Conservation (phyloP, 1,140 invertebrate species). For the Drosophila sturtevanti region DNA sequence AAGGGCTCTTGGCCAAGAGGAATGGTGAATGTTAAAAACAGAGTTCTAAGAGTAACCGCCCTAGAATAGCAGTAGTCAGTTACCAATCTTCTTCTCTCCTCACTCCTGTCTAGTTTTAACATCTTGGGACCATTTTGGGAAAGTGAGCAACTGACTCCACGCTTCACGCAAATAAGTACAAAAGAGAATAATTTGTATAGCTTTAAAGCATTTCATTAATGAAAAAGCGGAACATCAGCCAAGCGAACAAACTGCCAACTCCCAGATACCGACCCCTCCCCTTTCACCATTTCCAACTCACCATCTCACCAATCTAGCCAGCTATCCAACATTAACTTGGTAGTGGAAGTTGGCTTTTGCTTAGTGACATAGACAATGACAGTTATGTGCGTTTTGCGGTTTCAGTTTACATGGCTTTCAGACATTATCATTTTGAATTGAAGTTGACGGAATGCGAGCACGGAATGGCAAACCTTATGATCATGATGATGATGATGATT, state of each 20-base stretch:
- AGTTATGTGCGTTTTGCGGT: conserved; percentile 70
- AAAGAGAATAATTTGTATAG: conserved; percentile 52
- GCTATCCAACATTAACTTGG: conserved; percentile 7
- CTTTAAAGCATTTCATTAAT: conserved; percentile 52
- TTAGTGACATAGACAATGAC: conserved; percentile 64
- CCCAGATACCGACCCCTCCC: no score
- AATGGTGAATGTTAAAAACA: background rate
- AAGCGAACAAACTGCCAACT: conserved; percentile 36
- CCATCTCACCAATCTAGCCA: background rate
- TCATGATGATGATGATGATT: conserved; percentile 3
- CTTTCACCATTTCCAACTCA: no score
- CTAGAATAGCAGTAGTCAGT: conserved; percentile 31
- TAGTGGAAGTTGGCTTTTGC: conserved; percentile 16
- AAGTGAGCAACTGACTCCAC: conserved; percentile 21
- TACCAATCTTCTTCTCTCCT: no score
- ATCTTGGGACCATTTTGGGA: conserved; percentile 34
- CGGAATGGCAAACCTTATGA: background rate
- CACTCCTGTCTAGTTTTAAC: background rate
- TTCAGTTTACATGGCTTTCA: conserved; percentile 49
- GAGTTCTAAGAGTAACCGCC: conserved; percentile 31
- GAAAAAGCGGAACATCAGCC: conserved; percentile 29
- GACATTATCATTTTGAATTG: conserved; percentile 33
- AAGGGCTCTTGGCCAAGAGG: background rate
- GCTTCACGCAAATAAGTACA: conserved; percentile 46
- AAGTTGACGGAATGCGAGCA: conserved; percentile 21